A percentile compares a stretch with the other conserved stretches of the same genome.
These are phyloP conservation scores for Empidonax traillii DNA, from an alignment of 2,113 vertebrate genomes.

Conservation along the genomic window DNA sequence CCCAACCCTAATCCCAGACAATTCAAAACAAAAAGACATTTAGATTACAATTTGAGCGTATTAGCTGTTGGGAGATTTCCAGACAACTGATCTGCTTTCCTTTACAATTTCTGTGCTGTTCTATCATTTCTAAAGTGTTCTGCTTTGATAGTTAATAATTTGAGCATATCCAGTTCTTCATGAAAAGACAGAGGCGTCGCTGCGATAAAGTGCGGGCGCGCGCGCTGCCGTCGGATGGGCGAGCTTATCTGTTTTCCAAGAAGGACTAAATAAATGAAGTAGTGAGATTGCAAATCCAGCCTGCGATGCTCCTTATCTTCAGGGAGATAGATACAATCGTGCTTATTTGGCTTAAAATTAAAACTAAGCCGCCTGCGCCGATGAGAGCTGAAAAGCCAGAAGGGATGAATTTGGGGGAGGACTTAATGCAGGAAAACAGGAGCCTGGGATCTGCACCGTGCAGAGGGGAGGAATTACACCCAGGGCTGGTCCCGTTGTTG, in stretches of 20 bases:
- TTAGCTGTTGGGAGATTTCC: slow-evolving; percentile 67
- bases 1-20: slow-evolving; percentile 66
- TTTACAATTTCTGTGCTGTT: slow-evolving; percentile 48
- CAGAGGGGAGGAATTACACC: not conserved
- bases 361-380: not conserved
- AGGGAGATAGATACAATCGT: slow-evolving; percentile 26
- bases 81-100: slow-evolving; percentile 47
- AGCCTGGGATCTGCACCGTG: not conserved
- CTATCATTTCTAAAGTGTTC: slow-evolving; percentile 52
- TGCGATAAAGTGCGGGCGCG: not conserved
- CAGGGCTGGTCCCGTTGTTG: rapidly evolving
- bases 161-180: slow-evolving; percentile 56
- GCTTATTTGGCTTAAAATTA: slow-evolving; percentile 52
- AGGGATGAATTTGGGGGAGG: slow-evolving; percentile 31
- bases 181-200: slow-evolving; percentile 24
- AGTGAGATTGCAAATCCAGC: slow-evolving; percentile 54
- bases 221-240: not conserved
- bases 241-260: slow-evolving; percentile 59
- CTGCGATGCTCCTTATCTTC: slow-evolving; percentile 17
- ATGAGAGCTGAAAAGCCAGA: not conserved
- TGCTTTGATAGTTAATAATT: slow-evolving; percentile 65
- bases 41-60: slow-evolving; percentile 58
- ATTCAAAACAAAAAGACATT: slow-evolving; percentile 72
- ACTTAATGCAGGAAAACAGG: not conserved
- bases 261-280: slow-evolving; percentile 42